Evolutionary conservation across 1,140 invertebrate species (phyloP), one percentile per base, ranked within the genome.

Genomic region (Sitodiplosis mosellana): DNA sequence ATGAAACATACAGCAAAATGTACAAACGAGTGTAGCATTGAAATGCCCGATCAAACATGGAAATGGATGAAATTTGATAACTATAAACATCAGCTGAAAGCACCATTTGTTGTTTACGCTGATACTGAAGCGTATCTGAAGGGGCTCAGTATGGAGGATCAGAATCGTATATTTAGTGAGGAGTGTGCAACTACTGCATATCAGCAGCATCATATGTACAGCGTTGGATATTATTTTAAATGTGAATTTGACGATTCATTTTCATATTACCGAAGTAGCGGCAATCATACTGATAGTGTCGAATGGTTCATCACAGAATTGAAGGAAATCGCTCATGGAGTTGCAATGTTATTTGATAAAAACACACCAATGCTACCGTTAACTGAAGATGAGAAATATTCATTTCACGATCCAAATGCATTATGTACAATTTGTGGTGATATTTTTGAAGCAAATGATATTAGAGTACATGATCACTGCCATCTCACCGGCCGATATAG

Each of bases 91-190:
- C 53, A 57, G 50, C 45, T 56, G 54, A 53, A 52, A 44, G 50
- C 54, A 46, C 55, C 56, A 19, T 59, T 63, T 49, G 50, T 55
- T 38, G 52, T 63, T 45, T 63, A 64, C 50, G 57, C 55, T 22
- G 58, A 65, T 55, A 56, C 62, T 41, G 58, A 65, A 57, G 56
- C 52, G 40, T 17, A 58, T 18, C 50, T 61, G n/a, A 15, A 53
- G 27, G 27, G 10, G 27, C 27, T 27, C 27, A 27, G 27, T 27
- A 27, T 27, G 27, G 27, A 27, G 10, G 27, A 27, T 27, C 27
- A 27, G 27, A 27, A 27, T 5, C 27, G 27, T 27, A 27, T 27
- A 27, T 27, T 27, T 27, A 27, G 27, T 27, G 27, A 27, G 27
- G 27, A 27, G 10, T 27, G 27, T 27, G 27, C 27, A 27, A 27